Percentiles rank a stretch among this genome's conserved stretches.
phyloP scores from a whole-genome alignment of 1,140 invertebrate genomes.

The Agrypnia vestita region DNA sequence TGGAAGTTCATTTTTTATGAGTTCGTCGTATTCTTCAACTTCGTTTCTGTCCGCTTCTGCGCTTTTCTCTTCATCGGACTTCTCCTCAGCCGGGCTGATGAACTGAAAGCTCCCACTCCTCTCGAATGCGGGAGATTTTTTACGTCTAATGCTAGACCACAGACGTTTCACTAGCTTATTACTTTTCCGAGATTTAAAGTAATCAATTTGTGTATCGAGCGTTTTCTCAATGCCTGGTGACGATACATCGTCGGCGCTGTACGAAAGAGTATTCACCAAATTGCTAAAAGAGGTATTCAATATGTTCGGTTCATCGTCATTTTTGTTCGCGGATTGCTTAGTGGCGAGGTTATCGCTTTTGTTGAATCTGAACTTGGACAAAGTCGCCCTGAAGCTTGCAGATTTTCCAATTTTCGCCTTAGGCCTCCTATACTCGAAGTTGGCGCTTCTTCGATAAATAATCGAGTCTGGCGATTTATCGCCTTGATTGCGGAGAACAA shows the following conservation, averaged over 20 bases:
- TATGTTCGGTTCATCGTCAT: constrained; percentile 8
- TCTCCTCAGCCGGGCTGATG: not conserved
- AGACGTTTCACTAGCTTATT: constrained; percentile 10
- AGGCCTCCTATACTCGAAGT: not conserved
- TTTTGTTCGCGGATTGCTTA: not conserved
- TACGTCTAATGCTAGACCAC: constrained; percentile 1
- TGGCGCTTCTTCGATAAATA: constrained; percentile 4
- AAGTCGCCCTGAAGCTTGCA: constrained; percentile 33
- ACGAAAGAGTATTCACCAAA: constrained; percentile 10
- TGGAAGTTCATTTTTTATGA: not conserved
- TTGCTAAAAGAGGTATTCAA: constrained; percentile 9
- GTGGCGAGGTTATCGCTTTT: not conserved
- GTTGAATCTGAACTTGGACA: constrained; percentile 41
- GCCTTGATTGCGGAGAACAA: not conserved
- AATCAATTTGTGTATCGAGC: constrained; percentile 2
- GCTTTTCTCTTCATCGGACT: not conserved
- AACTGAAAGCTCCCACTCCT: constrained; percentile 26
- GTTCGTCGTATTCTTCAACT: not conserved
- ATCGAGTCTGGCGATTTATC: not conserved
- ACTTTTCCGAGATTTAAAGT: not conserved
- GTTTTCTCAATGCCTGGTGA: not conserved
- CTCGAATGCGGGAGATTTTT: constrained; percentile 8
- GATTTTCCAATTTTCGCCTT: constrained; percentile 32
- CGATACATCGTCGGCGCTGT: constrained; percentile 12
- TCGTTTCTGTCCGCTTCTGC: too few relatives aligned